Base-by-base conservation (phyloP, 2,888 invertebrate genomes). In the Halictus quadricinctus region DNA sequence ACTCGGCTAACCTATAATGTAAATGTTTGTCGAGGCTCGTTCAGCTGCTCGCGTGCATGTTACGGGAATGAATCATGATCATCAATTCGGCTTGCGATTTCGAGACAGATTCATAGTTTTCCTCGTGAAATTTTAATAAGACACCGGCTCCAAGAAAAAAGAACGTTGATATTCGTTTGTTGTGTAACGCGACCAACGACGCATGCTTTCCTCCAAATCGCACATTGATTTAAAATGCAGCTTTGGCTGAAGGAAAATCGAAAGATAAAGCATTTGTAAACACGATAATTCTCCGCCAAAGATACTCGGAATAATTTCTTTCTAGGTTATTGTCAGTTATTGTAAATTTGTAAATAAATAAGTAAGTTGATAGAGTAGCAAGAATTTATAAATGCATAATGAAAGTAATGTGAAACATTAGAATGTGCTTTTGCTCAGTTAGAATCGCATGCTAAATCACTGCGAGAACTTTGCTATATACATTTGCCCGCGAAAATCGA, bases 121-220 rank as follows among this genome's bases (percentile, higher is more conserved):
- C 58, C 7, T 77, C 54, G 48, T 1, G 29, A 46, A 72, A 83
- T 76, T 84, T 83, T 58, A 48, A 72, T 2, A 6, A 79, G 29
- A 66, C 25, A 75, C 25, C 18, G 58, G 41, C 10, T 41, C 18
- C 41, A 46, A 64, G 72, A 41, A 29, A 78, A 70, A 69, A 54
- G n/a, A 70, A 46, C 10, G 4, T 43, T 76, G 84, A 83, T 76
- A 58, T 72, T 84, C 84, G 72, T 83, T 84, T 84, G 78, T 84
- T 76, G 70, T 41, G 29, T 21, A n/a, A 36, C 58, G 29, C 25
- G 10, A 76, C 69, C 58, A 73, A 21, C 43, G 21, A 60, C 58
- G n/a, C 54, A 66, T 76, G 66, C 54, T 72, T 66, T 46, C 36
- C 58, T n/a, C 8, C 4, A 8, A 58, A 58, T n/a, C n/a, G 4